Evolutionary conservation across 2,888 invertebrate species (phyloP), one percentile per base, ranked within the genome.

Genomic region (Tineola bisselliella): DNA sequence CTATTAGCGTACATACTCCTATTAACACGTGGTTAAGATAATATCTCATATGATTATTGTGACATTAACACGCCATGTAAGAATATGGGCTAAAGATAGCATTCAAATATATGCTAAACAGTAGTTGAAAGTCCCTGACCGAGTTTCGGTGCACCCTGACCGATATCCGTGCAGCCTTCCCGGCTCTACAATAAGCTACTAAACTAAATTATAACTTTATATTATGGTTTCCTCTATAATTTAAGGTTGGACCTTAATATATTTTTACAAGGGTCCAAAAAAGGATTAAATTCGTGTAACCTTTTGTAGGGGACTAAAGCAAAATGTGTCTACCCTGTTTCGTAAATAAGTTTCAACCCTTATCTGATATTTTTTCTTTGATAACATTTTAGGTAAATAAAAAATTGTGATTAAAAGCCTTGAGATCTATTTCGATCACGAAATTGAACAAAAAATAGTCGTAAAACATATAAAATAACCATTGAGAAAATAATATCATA

Each of bases 101-200:
- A 69, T 69, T 70, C 67, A 68, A 69, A 67, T 66, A 67, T 68
- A 67, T 67, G 68, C 65, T 70, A 67, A 70, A 73, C 70, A 68
- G 72, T 71, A 68, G 69, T 5, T 30, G 58, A 33, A 33, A 25
- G 58, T 58, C 78, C 77, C 69, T 79, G 79, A 79, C 79, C 79
- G 76, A 79, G 66, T 77, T 79, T 61, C 61, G 68, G 68, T 48
- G 56, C 56, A 17, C 58, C 58, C 72, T 74, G 78, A 72, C 78
- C 78, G 77, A 76, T 72, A 75, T 76, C 73, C 68, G 68, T 66
- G 68, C 66, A 65, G 63, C 63, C 62, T 54, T 18, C 54, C 54
- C 18, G 48, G 38, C 10, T n/a, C 4, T 25, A 43, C 43, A 43
- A 43, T 43, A 43, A 43, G n/a, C 38, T 38, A 38, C 38, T 38